phyloP scores from a whole-genome alignment of 2,113 vertebrate genomes.

The Chaetura pelagica region DNA sequence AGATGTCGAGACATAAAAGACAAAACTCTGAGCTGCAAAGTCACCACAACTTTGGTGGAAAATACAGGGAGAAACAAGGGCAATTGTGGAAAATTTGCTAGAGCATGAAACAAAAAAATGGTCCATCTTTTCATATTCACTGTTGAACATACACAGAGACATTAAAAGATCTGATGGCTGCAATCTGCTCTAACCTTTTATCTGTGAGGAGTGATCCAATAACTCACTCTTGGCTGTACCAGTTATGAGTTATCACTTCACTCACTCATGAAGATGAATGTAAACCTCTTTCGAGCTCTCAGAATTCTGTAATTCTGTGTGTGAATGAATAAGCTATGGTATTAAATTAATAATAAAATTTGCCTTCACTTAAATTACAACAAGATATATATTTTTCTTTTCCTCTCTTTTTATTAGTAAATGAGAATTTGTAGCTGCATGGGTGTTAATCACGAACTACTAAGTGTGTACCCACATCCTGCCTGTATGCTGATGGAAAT shows the following conservation, averaged over 20 bases:
- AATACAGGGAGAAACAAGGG: not conserved
- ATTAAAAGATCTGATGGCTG: slow-evolving; percentile 48
- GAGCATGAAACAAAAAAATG: slow-evolving; percentile 8
- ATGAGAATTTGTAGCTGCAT: not conserved
- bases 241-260: slow-evolving; percentile 31
- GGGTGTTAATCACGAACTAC: not conserved
- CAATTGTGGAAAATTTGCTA: not conserved
- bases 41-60: not conserved
- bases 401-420: slow-evolving; percentile 24
- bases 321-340: slow-evolving; percentile 34
- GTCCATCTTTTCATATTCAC: not conserved
- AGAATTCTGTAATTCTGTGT: slow-evolving; percentile 25
- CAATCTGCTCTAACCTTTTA: slow-evolving; percentile 66
- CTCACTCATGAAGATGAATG: slow-evolving; percentile 30
- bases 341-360: slow-evolving; percentile 60
- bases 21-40: not conserved
- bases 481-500: not conserved
- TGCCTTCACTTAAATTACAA: slow-evolving; percentile 15
- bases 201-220: slow-evolving; percentile 57
- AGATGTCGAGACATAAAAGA: slow-evolving; percentile 2
- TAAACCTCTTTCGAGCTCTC: slow-evolving; percentile 41
- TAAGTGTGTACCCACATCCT: not conserved
- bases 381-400: slow-evolving; percentile 35
- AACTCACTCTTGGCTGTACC: slow-evolving; percentile 39
- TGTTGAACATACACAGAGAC: not conserved